A percentile compares a stretch with the other conserved stretches of the same genome.
Conservation (phyloP, 2,797 vertebrate genomes). For the Rhinophrynus dorsalis region DNA sequence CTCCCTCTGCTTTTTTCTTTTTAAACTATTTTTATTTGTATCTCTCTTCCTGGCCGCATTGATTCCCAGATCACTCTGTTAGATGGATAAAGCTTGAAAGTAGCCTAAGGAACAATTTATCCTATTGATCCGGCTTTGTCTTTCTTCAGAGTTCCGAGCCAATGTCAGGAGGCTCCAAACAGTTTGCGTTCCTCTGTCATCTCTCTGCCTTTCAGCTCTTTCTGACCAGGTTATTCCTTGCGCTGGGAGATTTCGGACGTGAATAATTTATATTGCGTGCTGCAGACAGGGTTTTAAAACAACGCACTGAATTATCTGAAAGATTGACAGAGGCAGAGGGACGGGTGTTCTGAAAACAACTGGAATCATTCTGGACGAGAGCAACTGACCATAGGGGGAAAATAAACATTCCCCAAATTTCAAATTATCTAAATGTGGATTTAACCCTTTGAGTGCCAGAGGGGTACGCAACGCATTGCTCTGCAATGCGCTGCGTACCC, state of each 20-base stretch:
- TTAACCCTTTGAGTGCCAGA: too few species aligned
- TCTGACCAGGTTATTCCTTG: neutral
- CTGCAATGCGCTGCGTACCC: too few species aligned
- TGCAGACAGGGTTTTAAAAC: neutral
- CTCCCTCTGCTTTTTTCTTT: neutral
- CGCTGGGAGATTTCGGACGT: neutral
- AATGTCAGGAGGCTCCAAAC: constrained; percentile 13
- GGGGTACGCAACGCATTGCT: too few species aligned
- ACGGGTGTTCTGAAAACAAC: too few species aligned
- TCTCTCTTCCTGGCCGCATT: neutral
- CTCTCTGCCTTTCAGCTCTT: constrained; percentile 2
- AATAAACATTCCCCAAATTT: too few species aligned
- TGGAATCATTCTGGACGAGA: too few species aligned
- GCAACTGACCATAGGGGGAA: too few species aligned
- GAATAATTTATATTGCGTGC: constrained; percentile 18
- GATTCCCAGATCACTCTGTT: constrained; percentile 19
- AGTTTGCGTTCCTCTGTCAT: neutral
- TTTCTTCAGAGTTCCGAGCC: neutral
- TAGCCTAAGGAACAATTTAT: constrained; percentile 12
- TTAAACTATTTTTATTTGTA: neutral
- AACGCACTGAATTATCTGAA: neutral
- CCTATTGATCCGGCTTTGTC: constrained; percentile 28
- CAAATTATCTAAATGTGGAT: too few species aligned
- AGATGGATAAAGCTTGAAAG: constrained; percentile 26
- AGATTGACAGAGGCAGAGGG: neutral